These are phyloP conservation scores for Coturnix japonica DNA, from an alignment of 2,113 vertebrate species.

Conservation along the genomic window DNA sequence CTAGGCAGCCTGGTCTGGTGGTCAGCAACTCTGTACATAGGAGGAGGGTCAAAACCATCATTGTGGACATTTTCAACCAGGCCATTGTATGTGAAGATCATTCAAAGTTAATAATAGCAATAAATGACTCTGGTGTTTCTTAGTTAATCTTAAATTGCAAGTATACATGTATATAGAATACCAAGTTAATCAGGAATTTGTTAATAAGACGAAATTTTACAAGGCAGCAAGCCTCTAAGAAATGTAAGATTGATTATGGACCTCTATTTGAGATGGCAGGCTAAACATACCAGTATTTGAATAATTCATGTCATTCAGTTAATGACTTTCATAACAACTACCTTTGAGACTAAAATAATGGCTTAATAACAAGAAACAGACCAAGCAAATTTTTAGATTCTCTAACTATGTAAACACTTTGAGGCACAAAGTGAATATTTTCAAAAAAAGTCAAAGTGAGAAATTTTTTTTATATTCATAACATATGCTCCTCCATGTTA, in stretches of 20 bases:
- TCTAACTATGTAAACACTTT: conserved; percentile 49
- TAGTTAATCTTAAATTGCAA: background rate
- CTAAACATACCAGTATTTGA: conserved; percentile 18
- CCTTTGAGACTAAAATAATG: conserved; percentile 48
- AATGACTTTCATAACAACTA: conserved; percentile 46
- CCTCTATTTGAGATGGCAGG: conserved; percentile 6
- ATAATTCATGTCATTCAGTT: conserved; percentile 45
- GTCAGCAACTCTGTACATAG: no score
- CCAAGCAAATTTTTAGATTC: conserved; percentile 42
- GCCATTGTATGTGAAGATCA: background rate
- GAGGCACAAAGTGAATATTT: conserved; percentile 46
- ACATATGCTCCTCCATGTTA: background rate
- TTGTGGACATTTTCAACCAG: no score
- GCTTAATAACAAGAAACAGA: conserved; percentile 63
- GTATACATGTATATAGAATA: background rate
- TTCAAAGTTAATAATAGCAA: background rate
- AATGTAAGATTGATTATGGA: conserved; percentile 4
- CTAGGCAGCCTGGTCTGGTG: no score
- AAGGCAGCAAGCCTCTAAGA: background rate
- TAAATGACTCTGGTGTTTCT: background rate
- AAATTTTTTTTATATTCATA: background rate
- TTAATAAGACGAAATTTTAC: conserved; percentile 9
- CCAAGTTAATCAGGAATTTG: conserved; percentile 27
- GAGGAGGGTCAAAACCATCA: no score
- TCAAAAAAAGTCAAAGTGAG: conserved; percentile 20